A percentile compares a stretch with the other conserved stretches of the same genome.
phyloP scores from a whole-genome alignment of 2,797 vertebrate species.

The Fundulus diaphanus region DNA sequence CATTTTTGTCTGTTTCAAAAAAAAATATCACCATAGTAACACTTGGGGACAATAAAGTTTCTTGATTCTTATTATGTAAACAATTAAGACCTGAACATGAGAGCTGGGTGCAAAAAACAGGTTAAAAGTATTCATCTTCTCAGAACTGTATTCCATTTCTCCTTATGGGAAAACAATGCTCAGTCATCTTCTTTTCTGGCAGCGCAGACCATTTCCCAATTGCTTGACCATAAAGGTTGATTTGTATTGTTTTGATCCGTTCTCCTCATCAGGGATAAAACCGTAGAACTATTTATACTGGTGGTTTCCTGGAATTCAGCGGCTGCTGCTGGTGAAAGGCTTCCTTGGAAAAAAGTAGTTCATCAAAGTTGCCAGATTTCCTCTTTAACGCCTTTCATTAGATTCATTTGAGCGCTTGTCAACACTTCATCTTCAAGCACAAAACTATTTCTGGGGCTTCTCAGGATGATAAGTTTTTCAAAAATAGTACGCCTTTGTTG shows the following conservation, averaged over 20 bases:
- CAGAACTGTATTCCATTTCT: background rate
- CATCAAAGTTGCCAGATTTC: slow-evolving; percentile 49
- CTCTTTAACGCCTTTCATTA: slow-evolving; percentile 18
- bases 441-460: slow-evolving; percentile 34
- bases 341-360: slow-evolving; percentile 45
- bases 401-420: slow-evolving; percentile 32
- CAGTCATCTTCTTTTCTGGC: slow-evolving; percentile 14
- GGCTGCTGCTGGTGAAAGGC: slow-evolving; percentile 23
- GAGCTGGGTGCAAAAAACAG: background rate
- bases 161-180: background rate
- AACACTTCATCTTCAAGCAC: slow-evolving; percentile 23
- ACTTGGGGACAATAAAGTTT: too few relatives aligned
- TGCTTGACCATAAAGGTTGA: slow-evolving; percentile 31
- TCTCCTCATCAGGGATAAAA: slow-evolving; percentile 30
- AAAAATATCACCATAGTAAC: too few relatives aligned
- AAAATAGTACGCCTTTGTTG: slow-evolving; percentile 42
- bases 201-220: background rate
- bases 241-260: slow-evolving; percentile 44
- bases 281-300: slow-evolving; percentile 41
- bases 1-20: too few relatives aligned
- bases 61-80: too few relatives aligned
- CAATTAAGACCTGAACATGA: background rate
- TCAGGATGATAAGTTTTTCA: slow-evolving; percentile 14
- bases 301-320: slow-evolving; percentile 67
- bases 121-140: background rate